Conservation (phyloP, 2,888 invertebrate species). For the Thymelicus acteon region DNA sequence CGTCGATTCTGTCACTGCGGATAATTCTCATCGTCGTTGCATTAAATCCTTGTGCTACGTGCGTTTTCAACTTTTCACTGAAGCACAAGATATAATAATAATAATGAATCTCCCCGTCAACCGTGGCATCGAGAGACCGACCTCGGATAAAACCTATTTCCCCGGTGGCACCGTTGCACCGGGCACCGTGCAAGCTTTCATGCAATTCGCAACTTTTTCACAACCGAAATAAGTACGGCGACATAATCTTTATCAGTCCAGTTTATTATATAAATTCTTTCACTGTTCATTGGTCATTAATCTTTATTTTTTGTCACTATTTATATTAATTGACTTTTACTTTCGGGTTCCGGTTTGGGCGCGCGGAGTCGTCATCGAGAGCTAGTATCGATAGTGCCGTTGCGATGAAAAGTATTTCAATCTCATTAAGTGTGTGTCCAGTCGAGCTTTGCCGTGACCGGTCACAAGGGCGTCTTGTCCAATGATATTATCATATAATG, state of each 20-base stretch:
- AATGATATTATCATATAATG: too few relatives aligned
- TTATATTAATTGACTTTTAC: slow-evolving; percentile 31
- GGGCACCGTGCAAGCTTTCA: slow-evolving; percentile 1
- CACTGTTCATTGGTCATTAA: slow-evolving; percentile 6
- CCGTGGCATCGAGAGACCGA: neutral
- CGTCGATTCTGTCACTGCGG: too few relatives aligned
- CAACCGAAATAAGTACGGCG: neutral
- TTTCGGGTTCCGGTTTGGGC: slow-evolving; percentile 27
- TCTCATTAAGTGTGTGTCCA: slow-evolving; percentile 14
- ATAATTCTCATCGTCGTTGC: too few relatives aligned
- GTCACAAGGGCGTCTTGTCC: slow-evolving; percentile 46
- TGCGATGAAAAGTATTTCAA: slow-evolving; percentile 19
- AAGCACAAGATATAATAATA: neutral
- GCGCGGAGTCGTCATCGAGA: neutral
- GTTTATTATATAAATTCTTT: slow-evolving; percentile 10
- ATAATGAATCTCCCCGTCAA: neutral
- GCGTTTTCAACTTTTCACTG: too few relatives aligned
- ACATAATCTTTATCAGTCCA: neutral
- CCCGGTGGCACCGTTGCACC: neutral
- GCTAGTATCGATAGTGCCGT: neutral
- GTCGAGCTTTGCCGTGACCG: slow-evolving; percentile 42
- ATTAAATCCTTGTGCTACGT: too few relatives aligned
- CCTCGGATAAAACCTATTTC: neutral
- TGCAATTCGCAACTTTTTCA: slow-evolving; percentile 4
- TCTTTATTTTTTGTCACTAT: slow-evolving; percentile 4